Base-by-base conservation (phyloP, 2,888 invertebrate genomes). In the Oasisia sp. region DNA sequence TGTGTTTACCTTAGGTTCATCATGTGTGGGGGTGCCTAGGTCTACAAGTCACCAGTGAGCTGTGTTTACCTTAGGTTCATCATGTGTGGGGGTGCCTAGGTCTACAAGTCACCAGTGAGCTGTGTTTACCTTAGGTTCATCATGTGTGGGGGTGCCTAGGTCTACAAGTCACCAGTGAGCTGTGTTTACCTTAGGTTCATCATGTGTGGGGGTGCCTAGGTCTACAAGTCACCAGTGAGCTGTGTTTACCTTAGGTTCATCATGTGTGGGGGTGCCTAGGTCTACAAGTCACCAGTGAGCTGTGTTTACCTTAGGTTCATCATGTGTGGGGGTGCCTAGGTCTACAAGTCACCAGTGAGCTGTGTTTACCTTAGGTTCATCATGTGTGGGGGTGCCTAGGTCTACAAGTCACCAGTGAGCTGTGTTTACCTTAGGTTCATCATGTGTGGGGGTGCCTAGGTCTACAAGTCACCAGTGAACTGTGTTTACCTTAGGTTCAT, bases 11-110 rank as follows among this genome's bases (percentile, higher is more conserved):
- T 94, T 95, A n/a, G 94, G 94, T 92, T 96, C 96, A 92, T 96
- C 96, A 92, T 94, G 94, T 19, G 95, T 94, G 11, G 96, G 95
- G 7, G 95, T 95, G 11, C 95, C 95, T 38, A 95, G 93, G 91
- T 96, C 96, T n/a, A 38, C 38, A 38, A 38, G 56, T 19, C 56
- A 56, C 56, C 11, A 56, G n/a, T 91, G 32, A 32, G 19, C 44
- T 12, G 14, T 74, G 92, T 93, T 92, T 91, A 95, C 95, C 94
- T 94, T 95, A n/a, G 94, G 94, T 92, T 96, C 96, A 92, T 96
- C 96, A 92, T 94, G 94, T 19, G 95, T 94, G 11, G 96, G 95
- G 7, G 95, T 95, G 11, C 95, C 95, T 38, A 95, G 93, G 91
- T 96, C 96, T n/a, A 38, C 38, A 38, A 38, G 56, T 19, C 56